phyloP scores from a whole-genome alignment of 2,797 vertebrate species.

The Anguilla anguilla region DNA sequence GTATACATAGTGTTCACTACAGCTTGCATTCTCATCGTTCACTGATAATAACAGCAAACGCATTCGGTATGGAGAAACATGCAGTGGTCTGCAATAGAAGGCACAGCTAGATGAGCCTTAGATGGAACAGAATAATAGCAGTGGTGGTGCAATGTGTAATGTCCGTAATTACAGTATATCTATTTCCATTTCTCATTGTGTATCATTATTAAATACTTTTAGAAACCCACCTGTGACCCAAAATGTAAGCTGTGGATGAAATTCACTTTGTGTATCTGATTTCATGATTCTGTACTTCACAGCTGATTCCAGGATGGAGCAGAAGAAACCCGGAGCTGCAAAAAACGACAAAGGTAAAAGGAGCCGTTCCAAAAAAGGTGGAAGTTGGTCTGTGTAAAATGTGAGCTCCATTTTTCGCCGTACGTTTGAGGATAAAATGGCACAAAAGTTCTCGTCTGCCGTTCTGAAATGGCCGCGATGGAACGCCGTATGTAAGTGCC shows the following conservation, averaged over 20 bases:
- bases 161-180: neutral
- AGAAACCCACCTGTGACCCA: neutral
- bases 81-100: neutral
- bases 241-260: neutral
- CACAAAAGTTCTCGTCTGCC: neutral
- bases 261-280: neutral
- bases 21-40: neutral
- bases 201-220: neutral
- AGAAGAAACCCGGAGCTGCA: constrained; percentile 44
- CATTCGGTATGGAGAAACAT: neutral
- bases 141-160: neutral
- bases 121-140: neutral
- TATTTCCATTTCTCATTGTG: neutral
- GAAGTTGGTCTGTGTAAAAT: neutral
- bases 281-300: constrained; percentile 17
- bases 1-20: neutral
- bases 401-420: neutral
- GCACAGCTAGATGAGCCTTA: neutral
- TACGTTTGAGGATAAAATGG: neutral
- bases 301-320: constrained; percentile 45
- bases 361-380: neutral
- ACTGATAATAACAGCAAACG: neutral
- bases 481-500: neutral
- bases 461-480: neutral
- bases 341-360: constrained; percentile 46